Evolutionary conservation across 2,113 vertebrate genomes (phyloP), one percentile per base, ranked within the genome.

Genomic region (Poecile atricapillus): DNA sequence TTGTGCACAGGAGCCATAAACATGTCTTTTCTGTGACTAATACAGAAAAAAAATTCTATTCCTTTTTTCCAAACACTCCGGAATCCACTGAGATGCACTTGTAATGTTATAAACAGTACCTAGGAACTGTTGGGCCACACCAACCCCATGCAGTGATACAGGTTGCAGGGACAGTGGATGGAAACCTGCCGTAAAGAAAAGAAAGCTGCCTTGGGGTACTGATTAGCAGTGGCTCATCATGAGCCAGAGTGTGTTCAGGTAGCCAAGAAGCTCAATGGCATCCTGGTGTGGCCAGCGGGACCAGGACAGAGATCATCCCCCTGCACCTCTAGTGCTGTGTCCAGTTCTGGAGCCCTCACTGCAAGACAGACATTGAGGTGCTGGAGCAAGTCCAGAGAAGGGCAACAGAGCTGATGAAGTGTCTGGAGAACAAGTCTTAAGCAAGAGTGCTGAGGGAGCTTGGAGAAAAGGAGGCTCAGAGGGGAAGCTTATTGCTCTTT

Each of bases 1-100:
- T 95, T 90, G 84, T 80, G 67, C 82, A 80, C 33, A 63, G 55
- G 13, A 78, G 59, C 79, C 47, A 70, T 95, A 94, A 96, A 96
- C 74, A 90, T 91, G 76, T 55, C 75, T 88, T 87, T 91, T 77
- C 82, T 55, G 55, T 93, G 90, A 93, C 87, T 94, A 95, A 89
- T 67, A 16, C 24, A 91, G 49, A 22, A 56, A 83, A 87, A 81
- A 79, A 83, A 10, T 7, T 6, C 9, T 80, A 25, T 74, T 94
- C 79, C 52, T 44, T 70, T 44, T 70, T 91, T 87, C 75, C 59
- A 94, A 94, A 58, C 50, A 43, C 35, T 64, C 35, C 46, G 58
- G 65, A 87, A 79, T 88, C 63, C 46, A 59, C 35, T 44, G 50
- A 83, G 58, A 91, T 81, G 58, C 17, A 67, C 77, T 85, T 87